Conservation (phyloP, 2,113 vertebrate genomes). For the Phyllostomus hastatus region DNA sequence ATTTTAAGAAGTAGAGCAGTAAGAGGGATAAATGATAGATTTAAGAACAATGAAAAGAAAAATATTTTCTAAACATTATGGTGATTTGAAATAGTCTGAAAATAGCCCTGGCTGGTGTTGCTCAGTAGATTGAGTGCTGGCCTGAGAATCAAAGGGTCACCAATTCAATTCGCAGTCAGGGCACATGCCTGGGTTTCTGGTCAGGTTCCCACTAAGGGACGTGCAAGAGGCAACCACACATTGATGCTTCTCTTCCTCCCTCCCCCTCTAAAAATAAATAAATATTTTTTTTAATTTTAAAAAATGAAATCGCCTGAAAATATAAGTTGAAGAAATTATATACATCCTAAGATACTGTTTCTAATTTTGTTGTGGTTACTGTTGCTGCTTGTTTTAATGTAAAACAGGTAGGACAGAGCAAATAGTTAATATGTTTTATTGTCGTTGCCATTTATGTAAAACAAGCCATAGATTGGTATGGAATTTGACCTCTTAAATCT, state of each 20-base stretch:
- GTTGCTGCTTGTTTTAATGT: neutral
- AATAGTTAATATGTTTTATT: neutral
- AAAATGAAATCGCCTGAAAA: neutral
- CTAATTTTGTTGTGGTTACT: neutral
- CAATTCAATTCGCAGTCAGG: no score
- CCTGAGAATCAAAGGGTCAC: no score
- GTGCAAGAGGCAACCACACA: no score
- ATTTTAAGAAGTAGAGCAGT: neutral
- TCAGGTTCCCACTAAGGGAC: no score
- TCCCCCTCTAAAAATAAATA: no score
- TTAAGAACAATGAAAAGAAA: neutral
- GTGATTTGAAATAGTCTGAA: neutral
- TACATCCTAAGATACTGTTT: neutral
- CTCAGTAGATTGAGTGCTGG: no score
- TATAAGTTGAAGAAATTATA: neutral
- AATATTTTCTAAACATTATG: neutral
- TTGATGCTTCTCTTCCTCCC: no score
- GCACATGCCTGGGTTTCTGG: no score
- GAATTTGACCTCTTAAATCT: neutral
- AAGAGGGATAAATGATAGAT: neutral
- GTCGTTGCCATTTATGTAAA: neutral
- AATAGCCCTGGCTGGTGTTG: neutral
- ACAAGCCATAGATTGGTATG: neutral
- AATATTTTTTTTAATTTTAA: no score
- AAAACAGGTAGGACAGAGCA: neutral